phyloP scores from a whole-genome alignment of 37 sponge, comb jelly and placozoan species.

The Eunapius fragilis region DNA sequence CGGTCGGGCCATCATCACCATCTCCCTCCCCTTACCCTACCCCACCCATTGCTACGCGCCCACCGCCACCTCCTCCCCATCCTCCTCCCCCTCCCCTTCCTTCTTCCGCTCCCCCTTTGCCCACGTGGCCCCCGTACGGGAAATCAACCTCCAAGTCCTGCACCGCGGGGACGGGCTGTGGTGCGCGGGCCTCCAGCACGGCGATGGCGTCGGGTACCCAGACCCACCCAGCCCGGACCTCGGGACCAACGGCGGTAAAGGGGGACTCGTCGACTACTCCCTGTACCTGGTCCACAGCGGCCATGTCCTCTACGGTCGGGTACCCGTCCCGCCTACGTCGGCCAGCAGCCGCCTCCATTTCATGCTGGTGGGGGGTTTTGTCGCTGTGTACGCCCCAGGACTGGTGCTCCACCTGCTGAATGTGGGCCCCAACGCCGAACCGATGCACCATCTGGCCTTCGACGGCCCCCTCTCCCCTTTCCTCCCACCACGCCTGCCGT shows the following conservation, averaged over 20 bases:
- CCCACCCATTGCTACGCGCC: conserved; percentile 18
- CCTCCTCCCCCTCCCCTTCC: conserved; percentile 29
- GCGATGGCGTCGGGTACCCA: conserved; percentile 1
- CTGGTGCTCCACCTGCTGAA: conserved; percentile 63
- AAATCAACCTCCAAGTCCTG: conserved; percentile 63
- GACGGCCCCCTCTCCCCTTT: conserved; percentile 16
- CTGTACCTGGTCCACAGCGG: conserved; percentile 69
- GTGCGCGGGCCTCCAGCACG: conserved; percentile 70
- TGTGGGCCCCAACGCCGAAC: conserved; percentile 53
- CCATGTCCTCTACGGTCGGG: conserved; percentile 45
- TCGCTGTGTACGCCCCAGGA: conserved; percentile 56
- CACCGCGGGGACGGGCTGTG: conserved; percentile 55
- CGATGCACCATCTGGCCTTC: conserved; percentile 65
- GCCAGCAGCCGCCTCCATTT: conserved; percentile 34
- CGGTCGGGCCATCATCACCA: conserved; percentile 32
- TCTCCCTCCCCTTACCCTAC: conserved; percentile 27
- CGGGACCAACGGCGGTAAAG: not conserved
- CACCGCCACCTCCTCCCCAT: conserved; percentile 11
- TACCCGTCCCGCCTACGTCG: conserved; percentile 34
- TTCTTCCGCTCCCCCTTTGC: conserved; percentile 33
- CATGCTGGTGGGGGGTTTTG: conserved; percentile 54
- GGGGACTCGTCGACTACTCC: conserved; percentile 56
- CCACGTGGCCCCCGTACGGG: conserved; percentile 30
- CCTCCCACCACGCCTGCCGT: no score
- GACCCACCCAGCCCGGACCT: not conserved